These are phyloP conservation scores for Streblospio benedicti DNA, from an alignment of 1,140 invertebrate species.

Conservation along the genomic window DNA sequence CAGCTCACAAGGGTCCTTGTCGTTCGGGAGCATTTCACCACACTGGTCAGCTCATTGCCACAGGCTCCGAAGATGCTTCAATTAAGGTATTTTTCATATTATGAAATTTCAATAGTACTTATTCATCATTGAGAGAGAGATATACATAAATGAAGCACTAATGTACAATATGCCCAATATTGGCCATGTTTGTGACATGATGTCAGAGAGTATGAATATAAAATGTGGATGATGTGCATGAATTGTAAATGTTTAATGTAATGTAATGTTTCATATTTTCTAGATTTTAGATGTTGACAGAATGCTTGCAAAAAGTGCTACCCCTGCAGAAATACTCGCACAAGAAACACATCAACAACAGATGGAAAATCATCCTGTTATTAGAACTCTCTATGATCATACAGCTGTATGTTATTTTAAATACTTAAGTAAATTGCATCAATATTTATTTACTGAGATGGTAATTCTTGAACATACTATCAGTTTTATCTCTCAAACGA, in stretches of 20 bases:
- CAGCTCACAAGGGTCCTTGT: slow-evolving; percentile 94
- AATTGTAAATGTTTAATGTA: not conserved
- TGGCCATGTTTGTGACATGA: too few relatives aligned
- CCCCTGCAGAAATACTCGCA: slow-evolving; percentile 50
- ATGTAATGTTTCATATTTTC: not conserved
- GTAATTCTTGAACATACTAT: too few relatives aligned
- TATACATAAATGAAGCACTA: too few relatives aligned
- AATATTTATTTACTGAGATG: too few relatives aligned
- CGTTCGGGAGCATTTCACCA: slow-evolving; percentile 86
- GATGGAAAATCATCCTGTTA: slow-evolving; percentile 91
- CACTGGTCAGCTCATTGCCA: slow-evolving; percentile 90
- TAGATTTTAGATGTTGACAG: slow-evolving; percentile 88
- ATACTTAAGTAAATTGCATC: too few relatives aligned
- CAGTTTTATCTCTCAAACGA: not conserved
- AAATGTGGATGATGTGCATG: too few relatives aligned
- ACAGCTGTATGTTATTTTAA: slow-evolving; percentile 60
- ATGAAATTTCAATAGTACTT: slow-evolving; percentile 7
- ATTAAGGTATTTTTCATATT: slow-evolving; percentile 83
- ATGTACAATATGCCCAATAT: too few relatives aligned
- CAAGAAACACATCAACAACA: slow-evolving; percentile 69
- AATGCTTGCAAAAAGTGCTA: slow-evolving; percentile 79
- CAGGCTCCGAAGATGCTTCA: slow-evolving; percentile 93
- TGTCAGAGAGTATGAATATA: too few relatives aligned
- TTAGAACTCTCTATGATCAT: slow-evolving; percentile 96
- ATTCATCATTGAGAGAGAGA: too few relatives aligned